Evolutionary conservation across 23 tunicate species (phyloP).

Genomic region (Trididemnum miniatum): DNA sequence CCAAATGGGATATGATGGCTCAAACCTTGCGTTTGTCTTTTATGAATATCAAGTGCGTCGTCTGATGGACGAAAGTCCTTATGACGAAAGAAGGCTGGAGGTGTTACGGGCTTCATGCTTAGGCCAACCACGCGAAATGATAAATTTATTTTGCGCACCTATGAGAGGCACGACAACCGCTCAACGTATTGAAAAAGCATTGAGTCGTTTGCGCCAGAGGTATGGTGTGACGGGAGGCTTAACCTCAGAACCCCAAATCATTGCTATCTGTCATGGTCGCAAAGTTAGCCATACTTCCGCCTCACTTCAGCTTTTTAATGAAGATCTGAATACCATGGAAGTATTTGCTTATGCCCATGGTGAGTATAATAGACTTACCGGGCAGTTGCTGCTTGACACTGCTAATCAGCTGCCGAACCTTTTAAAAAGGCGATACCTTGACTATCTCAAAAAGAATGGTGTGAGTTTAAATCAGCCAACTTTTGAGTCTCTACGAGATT

Average conservation of each 20-base stretch:
- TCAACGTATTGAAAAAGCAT: too few relatives aligned
- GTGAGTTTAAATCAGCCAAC: background rate
- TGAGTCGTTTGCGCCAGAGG: background rate
- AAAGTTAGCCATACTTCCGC: background rate
- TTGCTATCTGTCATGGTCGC: background rate
- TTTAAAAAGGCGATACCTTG: background rate
- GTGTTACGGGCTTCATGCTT: background rate
- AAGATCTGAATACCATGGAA: background rate
- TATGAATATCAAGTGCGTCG: background rate
- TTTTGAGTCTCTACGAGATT: slow-evolving; percentile 3
- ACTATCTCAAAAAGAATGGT: background rate
- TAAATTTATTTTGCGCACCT: background rate
- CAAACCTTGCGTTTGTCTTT: background rate
- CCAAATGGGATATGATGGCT: slow-evolving; percentile 1
- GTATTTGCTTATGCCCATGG: background rate
- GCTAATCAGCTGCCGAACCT: background rate
- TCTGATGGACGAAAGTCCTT: background rate
- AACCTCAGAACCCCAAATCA: background rate
- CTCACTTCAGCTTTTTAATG: background rate
- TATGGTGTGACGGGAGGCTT: background rate
- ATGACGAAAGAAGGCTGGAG: background rate
- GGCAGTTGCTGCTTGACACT: background rate
- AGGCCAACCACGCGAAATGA: background rate
- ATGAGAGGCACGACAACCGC: too few relatives aligned
- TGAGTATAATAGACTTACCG: background rate